Evolutionary conservation across 2,888 invertebrate genomes (phyloP).

Genomic region (Eupithecia tripunctaria): DNA sequence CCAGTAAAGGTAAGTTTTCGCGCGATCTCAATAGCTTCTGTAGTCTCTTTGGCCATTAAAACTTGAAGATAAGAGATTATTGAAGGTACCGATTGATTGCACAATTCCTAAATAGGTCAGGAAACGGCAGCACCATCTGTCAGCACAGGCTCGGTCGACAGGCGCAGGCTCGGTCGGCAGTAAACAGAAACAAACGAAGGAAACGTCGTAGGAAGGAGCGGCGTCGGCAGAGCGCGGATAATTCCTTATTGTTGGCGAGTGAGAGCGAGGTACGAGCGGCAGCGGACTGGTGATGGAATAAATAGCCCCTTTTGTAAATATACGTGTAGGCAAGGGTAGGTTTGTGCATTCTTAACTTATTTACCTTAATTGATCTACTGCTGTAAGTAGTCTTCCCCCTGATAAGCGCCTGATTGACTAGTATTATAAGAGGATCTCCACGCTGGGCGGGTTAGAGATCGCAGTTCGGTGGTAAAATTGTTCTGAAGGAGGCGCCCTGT

Average conservation of each 20-base stretch:
- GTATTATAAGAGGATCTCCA: too few species aligned
- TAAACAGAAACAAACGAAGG: constrained; percentile 43
- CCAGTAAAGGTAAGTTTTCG: too few species aligned
- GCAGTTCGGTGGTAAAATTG: too few species aligned
- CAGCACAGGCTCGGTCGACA: constrained; percentile 1
- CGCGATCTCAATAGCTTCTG: too few species aligned
- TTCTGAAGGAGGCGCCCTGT: too few species aligned
- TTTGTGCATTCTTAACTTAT: too few species aligned
- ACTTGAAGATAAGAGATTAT: too few species aligned
- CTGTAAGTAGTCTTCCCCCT: too few species aligned
- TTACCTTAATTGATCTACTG: too few species aligned
- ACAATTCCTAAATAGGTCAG: constrained; percentile 8
- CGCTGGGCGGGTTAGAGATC: too few species aligned
- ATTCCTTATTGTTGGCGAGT: constrained; percentile 70
- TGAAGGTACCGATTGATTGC: not conserved
- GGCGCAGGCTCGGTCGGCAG: not conserved
- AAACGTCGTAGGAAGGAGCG: constrained; percentile 64
- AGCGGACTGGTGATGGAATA: constrained; percentile 15
- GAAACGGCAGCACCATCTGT: constrained; percentile 32
- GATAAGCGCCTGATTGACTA: too few species aligned
- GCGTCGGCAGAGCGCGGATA: constrained; percentile 63
- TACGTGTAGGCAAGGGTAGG: not conserved
- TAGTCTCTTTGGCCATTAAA: too few species aligned
- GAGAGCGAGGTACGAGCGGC: not conserved
- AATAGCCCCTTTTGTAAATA: not conserved